Percentiles rank a stretch among this genome's conserved stretches.
Conservation (phyloP, 1,140 invertebrate genomes). For the Sweltsa coloradensis region DNA sequence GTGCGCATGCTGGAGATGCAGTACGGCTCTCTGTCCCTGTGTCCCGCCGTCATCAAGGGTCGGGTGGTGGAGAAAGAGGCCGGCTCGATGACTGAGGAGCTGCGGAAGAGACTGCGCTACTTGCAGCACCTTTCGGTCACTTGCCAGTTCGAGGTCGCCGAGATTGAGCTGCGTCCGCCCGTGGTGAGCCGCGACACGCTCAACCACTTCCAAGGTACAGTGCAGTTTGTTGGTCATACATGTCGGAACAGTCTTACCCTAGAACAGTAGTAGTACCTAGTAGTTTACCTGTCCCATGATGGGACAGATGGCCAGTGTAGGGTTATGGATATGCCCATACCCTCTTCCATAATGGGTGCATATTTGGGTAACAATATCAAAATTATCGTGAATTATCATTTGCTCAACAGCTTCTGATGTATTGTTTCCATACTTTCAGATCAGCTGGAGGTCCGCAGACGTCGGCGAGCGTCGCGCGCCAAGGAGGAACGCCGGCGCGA, state of each 20-base stretch:
- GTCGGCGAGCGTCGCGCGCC: constrained; percentile 44
- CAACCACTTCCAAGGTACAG: constrained; percentile 47
- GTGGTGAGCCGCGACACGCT: constrained; percentile 53
- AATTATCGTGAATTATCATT: constrained; percentile 9
- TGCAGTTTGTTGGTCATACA: too few relatives aligned
- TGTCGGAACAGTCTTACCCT: too few relatives aligned
- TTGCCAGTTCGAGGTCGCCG: constrained; percentile 80
- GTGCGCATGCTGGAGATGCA: constrained; percentile 76
- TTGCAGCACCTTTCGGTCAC: constrained; percentile 80
- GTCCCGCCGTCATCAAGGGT: constrained; percentile 58
- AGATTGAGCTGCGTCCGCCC: constrained; percentile 65
- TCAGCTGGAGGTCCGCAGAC: constrained; percentile 50
- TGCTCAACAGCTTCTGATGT: neutral
- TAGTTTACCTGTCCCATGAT: too few relatives aligned
- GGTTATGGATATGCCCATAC: too few relatives aligned
- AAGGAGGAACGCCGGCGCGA: constrained; percentile 57
- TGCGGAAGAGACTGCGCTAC: constrained; percentile 64
- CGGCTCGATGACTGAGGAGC: constrained; percentile 68
- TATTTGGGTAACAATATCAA: constrained; percentile 12
- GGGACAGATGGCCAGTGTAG: too few relatives aligned
- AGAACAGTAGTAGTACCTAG: too few relatives aligned
- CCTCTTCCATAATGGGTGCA: constrained; percentile 16
- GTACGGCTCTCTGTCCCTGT: constrained; percentile 68
- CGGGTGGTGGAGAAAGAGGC: constrained; percentile 73
- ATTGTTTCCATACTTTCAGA: constrained; percentile 31